These are phyloP conservation scores for Drosophila nr. medialis DNA, from an alignment of 2,888 invertebrate species.

Conservation along the genomic window DNA sequence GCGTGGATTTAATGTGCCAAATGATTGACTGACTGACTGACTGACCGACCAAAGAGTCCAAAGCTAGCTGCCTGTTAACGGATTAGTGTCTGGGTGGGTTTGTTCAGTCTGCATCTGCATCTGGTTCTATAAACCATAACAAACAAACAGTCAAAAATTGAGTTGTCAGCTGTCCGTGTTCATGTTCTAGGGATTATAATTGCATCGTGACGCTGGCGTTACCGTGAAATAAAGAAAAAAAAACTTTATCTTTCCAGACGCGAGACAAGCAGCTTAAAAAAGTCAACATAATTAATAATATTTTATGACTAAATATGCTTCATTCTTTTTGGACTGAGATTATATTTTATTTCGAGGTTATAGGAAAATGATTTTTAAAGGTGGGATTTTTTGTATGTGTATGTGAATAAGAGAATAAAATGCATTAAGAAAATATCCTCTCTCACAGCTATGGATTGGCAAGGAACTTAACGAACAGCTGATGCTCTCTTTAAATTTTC, in stretches of 20 bases:
- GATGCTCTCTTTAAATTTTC: background rate
- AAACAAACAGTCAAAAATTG: slow-evolving; percentile 56
- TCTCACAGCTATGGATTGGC: background rate
- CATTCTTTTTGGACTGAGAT: background rate
- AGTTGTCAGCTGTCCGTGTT: slow-evolving; percentile 49
- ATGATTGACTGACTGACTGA: slow-evolving; percentile 48
- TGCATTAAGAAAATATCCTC: background rate
- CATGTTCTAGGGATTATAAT: slow-evolving; percentile 40
- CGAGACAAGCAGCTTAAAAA: background rate
- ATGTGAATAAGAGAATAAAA: background rate
- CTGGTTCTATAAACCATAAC: slow-evolving; percentile 28
- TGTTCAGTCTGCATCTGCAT: slow-evolving; percentile 24
- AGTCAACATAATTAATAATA: slow-evolving; percentile 10
- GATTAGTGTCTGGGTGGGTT: slow-evolving; percentile 55
- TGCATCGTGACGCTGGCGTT: slow-evolving; percentile 31
- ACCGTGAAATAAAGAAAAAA: background rate
- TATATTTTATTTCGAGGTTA: background rate
- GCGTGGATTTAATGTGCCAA: slow-evolving; percentile 79
- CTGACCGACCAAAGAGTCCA: slow-evolving; percentile 1
- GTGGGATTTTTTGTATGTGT: background rate
- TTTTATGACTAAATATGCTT: background rate
- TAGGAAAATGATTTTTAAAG: background rate
- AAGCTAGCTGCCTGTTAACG: slow-evolving; percentile 56
- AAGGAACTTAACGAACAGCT: background rate
- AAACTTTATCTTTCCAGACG: background rate